Conservation (phyloP, 2,888 invertebrate genomes). For the Rhogogaster chlorosoma region DNA sequence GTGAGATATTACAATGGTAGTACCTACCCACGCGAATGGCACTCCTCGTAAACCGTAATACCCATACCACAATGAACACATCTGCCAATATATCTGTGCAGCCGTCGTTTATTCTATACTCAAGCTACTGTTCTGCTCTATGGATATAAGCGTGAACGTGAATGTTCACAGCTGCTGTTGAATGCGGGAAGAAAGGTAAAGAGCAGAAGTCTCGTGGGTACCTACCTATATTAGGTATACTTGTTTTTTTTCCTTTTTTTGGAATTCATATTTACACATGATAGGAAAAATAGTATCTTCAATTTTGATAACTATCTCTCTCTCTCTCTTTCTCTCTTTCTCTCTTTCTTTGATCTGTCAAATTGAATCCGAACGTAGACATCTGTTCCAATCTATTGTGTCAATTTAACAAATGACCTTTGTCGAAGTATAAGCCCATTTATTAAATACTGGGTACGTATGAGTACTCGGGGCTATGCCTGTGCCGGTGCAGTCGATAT, state of each 20-base stretch:
- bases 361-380: not conserved
- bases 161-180: slow-evolving; percentile 19
- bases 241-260: not conserved
- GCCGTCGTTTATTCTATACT: slow-evolving; percentile 3
- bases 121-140: not conserved
- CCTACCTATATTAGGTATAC: no score
- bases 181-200: not conserved
- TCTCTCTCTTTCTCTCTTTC: no score
- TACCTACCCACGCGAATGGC: slow-evolving; percentile 11
- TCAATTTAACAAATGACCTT: not conserved
- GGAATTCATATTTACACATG: not conserved
- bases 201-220: not conserved
- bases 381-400: slow-evolving; percentile 24
- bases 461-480: not conserved
- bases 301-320: not conserved
- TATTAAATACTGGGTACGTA: not conserved
- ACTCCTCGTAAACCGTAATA: not conserved
- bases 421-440: not conserved
- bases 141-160: not conserved
- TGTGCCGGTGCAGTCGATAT: not conserved
- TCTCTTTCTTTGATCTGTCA: not conserved
- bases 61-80: slow-evolving; percentile 36
- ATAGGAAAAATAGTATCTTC: not conserved
- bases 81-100: slow-evolving; percentile 23
- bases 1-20: slow-evolving; percentile 1